These are phyloP conservation scores for Spheniscus mendiculus DNA, from an alignment of 2,113 vertebrate genomes.

Conservation along the genomic window DNA sequence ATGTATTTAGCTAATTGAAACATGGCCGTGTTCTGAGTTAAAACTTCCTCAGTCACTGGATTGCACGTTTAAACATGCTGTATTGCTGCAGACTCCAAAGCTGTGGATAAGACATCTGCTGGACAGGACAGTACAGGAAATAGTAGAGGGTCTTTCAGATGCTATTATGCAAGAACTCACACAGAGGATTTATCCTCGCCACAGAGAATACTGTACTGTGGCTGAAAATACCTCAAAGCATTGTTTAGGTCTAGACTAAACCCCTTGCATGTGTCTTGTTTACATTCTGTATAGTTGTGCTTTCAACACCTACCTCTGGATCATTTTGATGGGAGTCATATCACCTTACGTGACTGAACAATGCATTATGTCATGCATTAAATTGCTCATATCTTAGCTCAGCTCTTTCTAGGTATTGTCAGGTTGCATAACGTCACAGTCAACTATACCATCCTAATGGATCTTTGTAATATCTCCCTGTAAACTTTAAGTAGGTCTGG, in stretches of 20 bases:
- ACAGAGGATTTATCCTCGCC: background rate
- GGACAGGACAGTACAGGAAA: background rate
- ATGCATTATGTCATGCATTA: background rate
- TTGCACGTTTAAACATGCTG: background rate
- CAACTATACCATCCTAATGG: background rate
- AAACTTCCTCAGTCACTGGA: background rate
- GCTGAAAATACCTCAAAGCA: background rate
- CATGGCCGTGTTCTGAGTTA: background rate
- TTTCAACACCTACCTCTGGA: background rate
- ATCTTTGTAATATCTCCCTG: background rate
- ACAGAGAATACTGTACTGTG: background rate
- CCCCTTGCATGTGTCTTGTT: background rate
- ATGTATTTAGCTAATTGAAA: background rate
- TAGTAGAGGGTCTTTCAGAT: background rate
- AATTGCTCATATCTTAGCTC: background rate
- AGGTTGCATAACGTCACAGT: background rate
- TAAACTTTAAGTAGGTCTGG: background rate
- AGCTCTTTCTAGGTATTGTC: background rate
- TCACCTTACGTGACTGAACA: background rate
- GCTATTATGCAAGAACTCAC: background rate
- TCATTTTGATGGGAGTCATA: background rate
- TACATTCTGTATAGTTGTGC: background rate
- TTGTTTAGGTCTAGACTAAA: background rate
- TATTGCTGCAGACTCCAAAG: background rate
- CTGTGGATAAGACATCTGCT: background rate